Evolutionary conservation across 2,113 vertebrate genomes (phyloP).

Genomic region (Odocoileus virginianus): DNA sequence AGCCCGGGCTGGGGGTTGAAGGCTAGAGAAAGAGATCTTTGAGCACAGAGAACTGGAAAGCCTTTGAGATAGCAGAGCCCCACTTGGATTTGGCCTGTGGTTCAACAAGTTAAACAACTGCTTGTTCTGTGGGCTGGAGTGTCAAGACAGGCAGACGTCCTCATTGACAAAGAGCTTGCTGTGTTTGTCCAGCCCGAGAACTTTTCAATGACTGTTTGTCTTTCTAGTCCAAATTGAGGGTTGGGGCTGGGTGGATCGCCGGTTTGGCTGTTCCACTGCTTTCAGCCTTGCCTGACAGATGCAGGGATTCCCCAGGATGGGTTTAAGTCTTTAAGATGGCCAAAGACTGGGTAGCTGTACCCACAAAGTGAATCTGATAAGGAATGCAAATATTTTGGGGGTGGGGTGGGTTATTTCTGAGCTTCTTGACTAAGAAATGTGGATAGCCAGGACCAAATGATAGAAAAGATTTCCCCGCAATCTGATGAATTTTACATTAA

Average conservation of each 20-base stretch:
- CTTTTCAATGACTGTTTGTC: slow-evolving; percentile 71
- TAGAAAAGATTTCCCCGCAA: background rate
- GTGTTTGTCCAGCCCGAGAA: slow-evolving; percentile 70
- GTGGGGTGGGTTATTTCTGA: background rate
- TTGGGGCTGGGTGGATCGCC: background rate
- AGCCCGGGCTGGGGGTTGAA: background rate
- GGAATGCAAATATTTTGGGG: background rate
- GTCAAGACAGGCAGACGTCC: slow-evolving; percentile 54
- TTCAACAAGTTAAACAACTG: slow-evolving; percentile 75
- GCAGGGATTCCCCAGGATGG: background rate
- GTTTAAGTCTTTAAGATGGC: slow-evolving; percentile 15
- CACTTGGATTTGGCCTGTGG: slow-evolving; percentile 62
- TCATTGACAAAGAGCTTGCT: slow-evolving; percentile 65
- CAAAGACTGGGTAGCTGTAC: background rate
- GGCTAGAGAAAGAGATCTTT: background rate
- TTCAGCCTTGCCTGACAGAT: background rate
- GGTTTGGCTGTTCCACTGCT: background rate
- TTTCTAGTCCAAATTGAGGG: slow-evolving; percentile 58
- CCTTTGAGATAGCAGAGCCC: slow-evolving; percentile 35
- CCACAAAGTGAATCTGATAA: background rate
- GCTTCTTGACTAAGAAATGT: background rate
- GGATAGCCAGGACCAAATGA: background rate
- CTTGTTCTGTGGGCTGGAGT: slow-evolving; percentile 58
- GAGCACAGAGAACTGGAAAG: slow-evolving; percentile 22
- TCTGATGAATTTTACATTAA: slow-evolving; percentile 18